These are phyloP conservation scores for Dendroctonus ponderosae DNA, from an alignment of 1,140 invertebrate species.

Conservation along the genomic window DNA sequence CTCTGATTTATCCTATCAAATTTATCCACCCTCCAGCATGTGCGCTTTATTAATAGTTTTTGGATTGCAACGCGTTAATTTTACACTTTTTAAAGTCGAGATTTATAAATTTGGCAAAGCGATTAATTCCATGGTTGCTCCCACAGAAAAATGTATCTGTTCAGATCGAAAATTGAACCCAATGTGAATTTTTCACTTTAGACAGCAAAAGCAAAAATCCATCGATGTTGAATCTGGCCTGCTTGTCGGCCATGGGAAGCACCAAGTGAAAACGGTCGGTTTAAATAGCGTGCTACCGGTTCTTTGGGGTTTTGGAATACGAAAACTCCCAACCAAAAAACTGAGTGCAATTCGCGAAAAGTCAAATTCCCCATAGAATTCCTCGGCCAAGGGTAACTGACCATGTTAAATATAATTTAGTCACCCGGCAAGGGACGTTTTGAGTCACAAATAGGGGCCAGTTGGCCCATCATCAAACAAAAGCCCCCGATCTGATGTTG, in stretches of 20 bases:
- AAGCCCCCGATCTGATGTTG: slow-evolving; percentile 11
- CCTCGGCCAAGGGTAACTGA: slow-evolving; percentile 28
- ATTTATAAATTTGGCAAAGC: no score
- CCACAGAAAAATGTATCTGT: no score
- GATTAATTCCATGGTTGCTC: no score
- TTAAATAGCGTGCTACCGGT: no score
- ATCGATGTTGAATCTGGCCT: no score
- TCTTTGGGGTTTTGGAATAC: background rate
- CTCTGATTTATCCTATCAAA: slow-evolving; percentile 24
- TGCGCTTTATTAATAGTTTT: slow-evolving; percentile 19
- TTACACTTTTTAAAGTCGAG: background rate
- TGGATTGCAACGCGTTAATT: slow-evolving; percentile 8
- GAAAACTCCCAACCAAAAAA: slow-evolving; percentile 19
- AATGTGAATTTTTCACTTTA: no score
- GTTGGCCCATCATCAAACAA: slow-evolving; percentile 6
- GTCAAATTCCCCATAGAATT: slow-evolving; percentile 13
- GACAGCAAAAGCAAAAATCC: no score
- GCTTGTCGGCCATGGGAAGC: no score
- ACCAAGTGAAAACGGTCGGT: no score
- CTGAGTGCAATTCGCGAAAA: slow-evolving; percentile 11
- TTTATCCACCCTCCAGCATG: slow-evolving; percentile 12
- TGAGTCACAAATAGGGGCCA: slow-evolving; percentile 23
- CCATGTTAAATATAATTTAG: slow-evolving; percentile 33
- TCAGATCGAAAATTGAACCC: no score
- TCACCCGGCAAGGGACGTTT: slow-evolving; percentile 9